Evolutionary conservation across 2,113 vertebrate species (phyloP).

Genomic region (Zosterops borbonicus): DNA sequence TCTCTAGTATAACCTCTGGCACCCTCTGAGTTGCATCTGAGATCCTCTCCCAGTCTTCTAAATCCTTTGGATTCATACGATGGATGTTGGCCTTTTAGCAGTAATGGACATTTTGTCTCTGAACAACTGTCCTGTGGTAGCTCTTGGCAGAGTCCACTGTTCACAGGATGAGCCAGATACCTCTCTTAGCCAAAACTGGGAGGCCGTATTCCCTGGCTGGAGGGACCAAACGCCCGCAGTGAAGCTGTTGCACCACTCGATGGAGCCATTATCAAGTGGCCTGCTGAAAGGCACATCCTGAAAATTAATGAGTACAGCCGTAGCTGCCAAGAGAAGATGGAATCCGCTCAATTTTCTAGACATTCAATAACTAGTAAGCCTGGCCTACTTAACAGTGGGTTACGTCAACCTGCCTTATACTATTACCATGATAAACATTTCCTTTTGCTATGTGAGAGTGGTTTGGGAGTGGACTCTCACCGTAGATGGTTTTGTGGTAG

Average conservation of each 20-base stretch:
- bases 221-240: neutral
- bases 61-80: neutral
- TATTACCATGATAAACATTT: neutral
- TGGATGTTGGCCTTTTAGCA: neutral
- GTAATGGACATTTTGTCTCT: neutral
- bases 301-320: neutral
- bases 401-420: neutral
- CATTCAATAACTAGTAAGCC: neutral
- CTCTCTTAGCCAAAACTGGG: neutral
- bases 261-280: constrained; percentile 12
- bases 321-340: neutral
- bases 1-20: neutral
- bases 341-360: neutral
- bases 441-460: neutral
- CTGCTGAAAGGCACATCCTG: neutral
- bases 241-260: neutral
- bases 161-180: neutral
- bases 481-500: neutral
- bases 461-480: neutral
- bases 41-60: neutral
- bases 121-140: neutral
- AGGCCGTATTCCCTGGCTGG: neutral
- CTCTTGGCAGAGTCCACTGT: neutral
- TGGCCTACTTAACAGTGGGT: neutral
- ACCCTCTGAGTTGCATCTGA: neutral